phyloP scores from a whole-genome alignment of 2,113 vertebrate genomes.

The Ictalurus furcatus region DNA sequence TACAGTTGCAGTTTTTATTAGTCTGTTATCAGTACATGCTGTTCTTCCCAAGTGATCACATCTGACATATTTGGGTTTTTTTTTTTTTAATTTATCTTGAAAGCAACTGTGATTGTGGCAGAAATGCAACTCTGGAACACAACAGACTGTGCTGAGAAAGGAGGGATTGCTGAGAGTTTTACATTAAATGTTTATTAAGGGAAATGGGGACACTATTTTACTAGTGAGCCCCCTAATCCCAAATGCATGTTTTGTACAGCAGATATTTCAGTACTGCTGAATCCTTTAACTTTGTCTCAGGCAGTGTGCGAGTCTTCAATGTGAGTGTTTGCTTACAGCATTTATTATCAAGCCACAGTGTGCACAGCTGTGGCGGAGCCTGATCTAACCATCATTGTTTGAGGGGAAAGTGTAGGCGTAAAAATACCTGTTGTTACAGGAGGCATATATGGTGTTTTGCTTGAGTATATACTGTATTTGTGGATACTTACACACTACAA shows the following conservation, averaged over 20 bases:
- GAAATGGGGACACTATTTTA: slow-evolving; percentile 30
- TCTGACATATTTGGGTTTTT: background rate
- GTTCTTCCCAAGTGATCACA: background rate
- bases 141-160: slow-evolving; percentile 8
- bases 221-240: slow-evolving; percentile 15
- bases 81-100: background rate
- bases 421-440: slow-evolving; percentile 31
- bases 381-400: slow-evolving; percentile 14
- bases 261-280: slow-evolving; percentile 28
- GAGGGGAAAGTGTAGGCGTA: background rate
- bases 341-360: slow-evolving; percentile 42
- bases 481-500: background rate
- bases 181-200: slow-evolving; percentile 47
- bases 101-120: background rate
- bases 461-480: background rate
- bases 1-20: background rate
- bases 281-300: slow-evolving; percentile 40
- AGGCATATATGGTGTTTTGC: background rate
- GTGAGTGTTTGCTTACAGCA: slow-evolving; percentile 30
- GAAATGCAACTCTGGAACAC: background rate
- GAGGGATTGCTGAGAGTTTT: slow-evolving; percentile 15
- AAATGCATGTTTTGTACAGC: slow-evolving; percentile 14
- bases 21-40: background rate
- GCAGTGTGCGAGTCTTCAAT: slow-evolving; percentile 1
- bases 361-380: slow-evolving; percentile 35